Evolutionary conservation across 2,113 vertebrate species (phyloP).

Genomic region (Daubentonia madagascariensis): DNA sequence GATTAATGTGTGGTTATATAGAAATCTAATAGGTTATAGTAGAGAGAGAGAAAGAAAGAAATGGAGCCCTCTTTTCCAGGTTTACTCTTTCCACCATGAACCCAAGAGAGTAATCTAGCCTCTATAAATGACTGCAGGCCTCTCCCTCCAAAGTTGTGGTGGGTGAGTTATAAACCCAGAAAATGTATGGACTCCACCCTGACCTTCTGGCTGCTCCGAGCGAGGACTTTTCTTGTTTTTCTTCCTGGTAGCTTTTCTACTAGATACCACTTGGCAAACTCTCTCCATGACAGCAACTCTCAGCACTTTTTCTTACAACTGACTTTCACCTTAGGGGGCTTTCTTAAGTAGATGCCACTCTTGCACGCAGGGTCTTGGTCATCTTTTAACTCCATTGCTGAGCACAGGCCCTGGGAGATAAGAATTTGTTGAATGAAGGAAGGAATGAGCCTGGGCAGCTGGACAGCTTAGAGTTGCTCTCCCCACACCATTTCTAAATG

Average conservation of each 20-base stretch:
- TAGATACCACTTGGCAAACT: not conserved
- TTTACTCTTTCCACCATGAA: not conserved
- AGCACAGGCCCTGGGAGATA: not conserved
- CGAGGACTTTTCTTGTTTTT: not conserved
- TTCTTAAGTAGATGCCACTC: not conserved
- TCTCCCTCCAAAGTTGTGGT: not conserved
- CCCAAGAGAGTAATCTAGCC: not conserved
- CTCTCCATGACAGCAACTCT: not conserved
- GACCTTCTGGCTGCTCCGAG: not conserved
- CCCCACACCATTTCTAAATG: not conserved
- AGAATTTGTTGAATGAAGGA: not conserved
- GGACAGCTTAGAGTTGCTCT: not conserved
- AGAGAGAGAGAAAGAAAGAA: not conserved
- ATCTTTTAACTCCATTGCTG: not conserved
- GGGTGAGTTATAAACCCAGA: not conserved
- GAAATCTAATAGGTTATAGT: not conserved
- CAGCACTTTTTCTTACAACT: not conserved
- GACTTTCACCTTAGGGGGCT: not conserved
- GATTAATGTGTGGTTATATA: not conserved
- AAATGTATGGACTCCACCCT: not conserved
- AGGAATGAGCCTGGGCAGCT: not conserved
- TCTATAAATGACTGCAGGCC: not conserved
- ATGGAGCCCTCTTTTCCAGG: not conserved
- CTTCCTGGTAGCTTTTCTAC: not conserved
- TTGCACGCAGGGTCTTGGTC: not conserved